Evolutionary conservation across 1,140 invertebrate genomes (phyloP), one percentile per base, ranked within the genome.

Genomic region (Papilio aristodemus): DNA sequence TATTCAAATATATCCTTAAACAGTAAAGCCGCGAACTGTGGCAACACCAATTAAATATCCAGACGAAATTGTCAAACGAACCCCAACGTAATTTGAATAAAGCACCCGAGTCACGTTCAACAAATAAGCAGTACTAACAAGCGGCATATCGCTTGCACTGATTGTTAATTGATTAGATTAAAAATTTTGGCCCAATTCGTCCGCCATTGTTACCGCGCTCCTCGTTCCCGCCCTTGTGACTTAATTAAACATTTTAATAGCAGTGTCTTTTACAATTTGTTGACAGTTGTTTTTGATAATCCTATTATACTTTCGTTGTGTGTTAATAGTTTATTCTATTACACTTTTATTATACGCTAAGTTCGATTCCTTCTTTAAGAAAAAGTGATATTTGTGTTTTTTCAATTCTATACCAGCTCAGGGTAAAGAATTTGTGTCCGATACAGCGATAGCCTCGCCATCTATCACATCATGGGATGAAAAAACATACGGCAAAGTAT

Each of bases 161-260:
- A 91, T 91, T 91, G 89, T 84, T 91, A 90, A 91, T 91, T 91
- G 87, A 91, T 91, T 90, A 85, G 86, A 89, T 91, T 91, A 91
- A 89, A 89, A 91, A 91, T 83, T 89, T 87, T 84, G 80, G 72
- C 72, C 83, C 84, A 87, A 89, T 87, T 81, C 81, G 63, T 75
- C 71, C 73, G 74, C 77, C 80, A 89, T 90, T 89, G 86, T 85
- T 77, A 80, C 81, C 79, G 78, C 81, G 81, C 43, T 50, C 67
- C 67, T 73, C 72, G 70, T 71, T 71, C 72, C 59, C 68, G 69
- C 75, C 73, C 72, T 73, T 71, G 71, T 76, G 83, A 83, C 83
- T 89, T 88, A 88, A 80, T 86, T 87, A 81, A 73, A 80, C 84
- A 84, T 86, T 81, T 81, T 81, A 74, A 69, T 54, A 46, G 64